Evolutionary conservation across 2,888 invertebrate species (phyloP), one percentile per base, ranked within the genome.

Genomic region (Dichetophora obliterata): DNA sequence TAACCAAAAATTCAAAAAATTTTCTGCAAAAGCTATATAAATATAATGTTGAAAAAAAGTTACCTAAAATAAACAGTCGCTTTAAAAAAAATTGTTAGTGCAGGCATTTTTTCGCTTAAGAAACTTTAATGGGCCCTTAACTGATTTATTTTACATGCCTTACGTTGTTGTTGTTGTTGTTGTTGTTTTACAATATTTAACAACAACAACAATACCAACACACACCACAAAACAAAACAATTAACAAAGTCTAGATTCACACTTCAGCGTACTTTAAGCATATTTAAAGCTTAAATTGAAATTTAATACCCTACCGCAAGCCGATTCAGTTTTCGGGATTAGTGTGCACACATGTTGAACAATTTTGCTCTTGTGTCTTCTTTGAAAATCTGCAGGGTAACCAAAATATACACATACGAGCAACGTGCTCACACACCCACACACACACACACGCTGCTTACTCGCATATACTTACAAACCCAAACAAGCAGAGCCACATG

Each of bases 221-320:
- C 11, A 43, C 19, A 54, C 54, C 54, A 54, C 54, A 54, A 54
- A 16, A 59, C 50, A 54, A 66, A 74, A 74, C 66, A 74, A 66
- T 74, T 74, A 74, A 74, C 66, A 52, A 74, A 74, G 74, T 74
- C 34, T 43, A 3, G 52, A 74, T 37, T 65, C 66, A 27, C 74
- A 66, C 65, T 54, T 65, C 65, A 52, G 73, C 73, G 48, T 63
- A 50, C 73, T 63, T 54, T 52, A 59, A 68, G 63, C 52, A 78
- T 75, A 77, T 79, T 84, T 70, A 82, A 79, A 83, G 84, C 85
- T 85, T 82, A 82, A 84, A 85, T 85, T 85, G 85, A 85, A 85
- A 85, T 85, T 85, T 84, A 85, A 85, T 84, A 82, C 85, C 78
- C 34, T 27, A 78, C 76, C 80, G 80, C 82, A 83, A 85, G 82